phyloP scores from a whole-genome alignment of 2,797 vertebrate genomes.

The Okamejei kenojei region DNA sequence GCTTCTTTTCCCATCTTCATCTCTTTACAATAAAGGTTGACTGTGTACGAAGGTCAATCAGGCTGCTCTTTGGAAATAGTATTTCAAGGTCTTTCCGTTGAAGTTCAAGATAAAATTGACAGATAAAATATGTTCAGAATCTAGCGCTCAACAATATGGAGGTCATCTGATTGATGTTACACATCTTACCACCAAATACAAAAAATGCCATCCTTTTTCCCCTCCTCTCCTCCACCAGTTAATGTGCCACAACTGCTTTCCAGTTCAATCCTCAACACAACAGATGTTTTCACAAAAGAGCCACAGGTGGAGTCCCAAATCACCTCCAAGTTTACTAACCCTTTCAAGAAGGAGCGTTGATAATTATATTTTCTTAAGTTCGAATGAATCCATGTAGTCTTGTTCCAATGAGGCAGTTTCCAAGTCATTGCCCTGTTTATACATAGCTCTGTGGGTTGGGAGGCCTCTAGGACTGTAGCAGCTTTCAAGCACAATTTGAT shows the following conservation, averaged over 20 bases:
- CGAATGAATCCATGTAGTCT: background rate
- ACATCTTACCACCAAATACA: background rate
- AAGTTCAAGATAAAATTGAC: background rate
- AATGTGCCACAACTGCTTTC: too few species aligned
- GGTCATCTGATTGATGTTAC: background rate
- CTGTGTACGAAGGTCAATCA: background rate
- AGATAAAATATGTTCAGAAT: background rate
- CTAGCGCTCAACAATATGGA: background rate
- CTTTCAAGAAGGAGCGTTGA: background rate
- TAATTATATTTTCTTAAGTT: background rate
- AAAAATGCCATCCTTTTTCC: background rate
- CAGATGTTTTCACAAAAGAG: too few species aligned
- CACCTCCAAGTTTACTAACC: too few species aligned
- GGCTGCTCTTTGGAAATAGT: background rate
- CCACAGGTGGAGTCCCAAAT: too few species aligned
- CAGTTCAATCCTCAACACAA: too few species aligned
- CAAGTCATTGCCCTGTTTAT: background rate
- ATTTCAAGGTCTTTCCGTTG: background rate
- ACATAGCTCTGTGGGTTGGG: background rate
- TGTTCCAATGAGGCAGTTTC: background rate
- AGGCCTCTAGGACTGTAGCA: background rate
- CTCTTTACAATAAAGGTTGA: background rate
- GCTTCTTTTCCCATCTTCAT: background rate
- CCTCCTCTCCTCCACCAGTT: too few species aligned
- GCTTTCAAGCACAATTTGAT: background rate